These are phyloP conservation scores for Amblyopsis hoosieri DNA, from an alignment of 2,797 vertebrate genomes.

Conservation along the genomic window DNA sequence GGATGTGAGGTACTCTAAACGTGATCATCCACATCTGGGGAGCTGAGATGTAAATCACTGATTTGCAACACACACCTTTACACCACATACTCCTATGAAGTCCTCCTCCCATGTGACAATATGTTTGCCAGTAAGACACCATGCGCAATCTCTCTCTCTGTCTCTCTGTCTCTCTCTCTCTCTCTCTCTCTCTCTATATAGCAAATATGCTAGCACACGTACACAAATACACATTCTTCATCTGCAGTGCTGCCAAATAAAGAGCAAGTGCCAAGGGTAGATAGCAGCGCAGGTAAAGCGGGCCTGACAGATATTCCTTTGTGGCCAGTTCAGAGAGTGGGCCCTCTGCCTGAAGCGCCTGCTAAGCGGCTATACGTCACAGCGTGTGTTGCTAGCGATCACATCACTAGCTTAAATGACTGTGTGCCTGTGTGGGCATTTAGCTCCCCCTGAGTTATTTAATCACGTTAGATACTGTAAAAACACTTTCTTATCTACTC, in stretches of 20 bases:
- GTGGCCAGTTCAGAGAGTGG: constrained; percentile 66
- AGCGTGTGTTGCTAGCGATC: constrained; percentile 53
- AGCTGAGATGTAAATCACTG: constrained; percentile 21
- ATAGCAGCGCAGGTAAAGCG: constrained; percentile 58
- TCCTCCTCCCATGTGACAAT: constrained; percentile 23
- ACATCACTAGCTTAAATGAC: constrained; percentile 30
- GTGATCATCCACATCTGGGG: not conserved
- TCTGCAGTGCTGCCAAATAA: constrained; percentile 47
- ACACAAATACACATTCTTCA: constrained; percentile 25
- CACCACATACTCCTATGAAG: constrained; percentile 12
- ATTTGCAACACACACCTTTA: constrained; percentile 34
- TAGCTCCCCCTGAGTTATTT: not conserved
- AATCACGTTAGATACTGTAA: not conserved
- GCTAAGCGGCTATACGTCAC: constrained; percentile 58
- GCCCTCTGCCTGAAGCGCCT: constrained; percentile 63
- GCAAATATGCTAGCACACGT: constrained; percentile 2
- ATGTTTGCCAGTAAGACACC: constrained; percentile 9
- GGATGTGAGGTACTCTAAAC: not conserved
- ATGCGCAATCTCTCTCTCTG: constrained; percentile 2
- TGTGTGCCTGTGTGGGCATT: not conserved
- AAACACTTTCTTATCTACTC: no score
- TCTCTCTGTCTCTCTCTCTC: constrained; percentile 6
- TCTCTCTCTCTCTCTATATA: constrained; percentile 1
- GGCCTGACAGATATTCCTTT: constrained; percentile 73
- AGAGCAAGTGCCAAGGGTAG: constrained; percentile 39